A percentile compares a stretch with the other conserved stretches of the same genome.
These are phyloP conservation scores for Beris chalybata DNA, from an alignment of 2,888 invertebrate genomes.

Conservation along the genomic window DNA sequence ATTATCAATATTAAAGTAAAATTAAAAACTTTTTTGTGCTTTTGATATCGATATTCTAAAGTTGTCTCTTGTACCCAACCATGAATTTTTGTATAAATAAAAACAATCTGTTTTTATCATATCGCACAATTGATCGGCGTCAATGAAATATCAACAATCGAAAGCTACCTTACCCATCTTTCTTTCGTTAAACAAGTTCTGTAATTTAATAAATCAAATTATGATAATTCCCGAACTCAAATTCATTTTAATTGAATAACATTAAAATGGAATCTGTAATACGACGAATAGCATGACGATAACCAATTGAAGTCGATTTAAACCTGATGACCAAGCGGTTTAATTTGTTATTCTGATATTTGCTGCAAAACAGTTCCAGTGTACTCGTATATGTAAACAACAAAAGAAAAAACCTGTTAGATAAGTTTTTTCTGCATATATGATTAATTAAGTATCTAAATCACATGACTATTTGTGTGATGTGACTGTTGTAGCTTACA, in stretches of 20 bases:
- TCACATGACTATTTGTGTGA: constrained; percentile 12
- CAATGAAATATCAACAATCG: constrained; percentile 23
- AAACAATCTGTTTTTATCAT: too few relatives aligned
- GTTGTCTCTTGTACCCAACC: too few relatives aligned
- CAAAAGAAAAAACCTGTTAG: constrained; percentile 11
- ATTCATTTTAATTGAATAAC: constrained; percentile 5
- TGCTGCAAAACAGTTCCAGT: constrained; percentile 3
- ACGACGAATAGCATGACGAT: not conserved
- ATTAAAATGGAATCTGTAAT: constrained; percentile 13
- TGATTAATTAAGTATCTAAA: not conserved
- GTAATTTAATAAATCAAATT: too few relatives aligned
- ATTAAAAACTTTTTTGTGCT: too few relatives aligned
- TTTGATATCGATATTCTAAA: too few relatives aligned
- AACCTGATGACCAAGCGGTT: constrained; percentile 9
- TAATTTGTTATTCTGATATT: constrained; percentile 13
- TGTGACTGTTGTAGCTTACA: too few relatives aligned
- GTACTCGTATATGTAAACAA: too few relatives aligned
- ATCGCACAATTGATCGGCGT: constrained; percentile 17
- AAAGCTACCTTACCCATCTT: constrained; percentile 22
- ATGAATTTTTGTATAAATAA: too few relatives aligned
- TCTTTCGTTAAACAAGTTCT: too few relatives aligned
- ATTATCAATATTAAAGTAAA: too few relatives aligned
- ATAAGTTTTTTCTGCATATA: constrained; percentile 12
- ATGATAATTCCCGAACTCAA: too few relatives aligned
- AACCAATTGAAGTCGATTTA: constrained; percentile 17